Percentiles rank a stretch among this genome's conserved stretches.
phyloP scores from a whole-genome alignment of 2,113 vertebrate genomes.

The Clarias batrachus region DNA sequence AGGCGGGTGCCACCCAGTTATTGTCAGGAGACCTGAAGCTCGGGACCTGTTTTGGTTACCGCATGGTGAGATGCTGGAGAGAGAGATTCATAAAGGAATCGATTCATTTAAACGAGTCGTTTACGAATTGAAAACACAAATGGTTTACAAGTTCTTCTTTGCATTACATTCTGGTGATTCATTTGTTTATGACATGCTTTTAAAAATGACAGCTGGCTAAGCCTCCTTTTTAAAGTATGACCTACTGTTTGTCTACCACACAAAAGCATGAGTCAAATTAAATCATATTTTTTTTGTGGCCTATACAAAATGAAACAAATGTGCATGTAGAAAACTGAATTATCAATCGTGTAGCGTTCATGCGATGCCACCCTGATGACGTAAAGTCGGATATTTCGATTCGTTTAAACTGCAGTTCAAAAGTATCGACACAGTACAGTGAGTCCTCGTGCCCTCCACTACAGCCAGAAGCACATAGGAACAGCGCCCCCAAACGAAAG shows the following conservation, averaged over 20 bases:
- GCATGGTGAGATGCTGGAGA: constrained; percentile 16
- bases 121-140: background rate
- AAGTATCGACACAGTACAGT: constrained; percentile 19
- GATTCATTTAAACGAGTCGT: constrained; percentile 12
- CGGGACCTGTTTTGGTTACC: constrained; percentile 51
- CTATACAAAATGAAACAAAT: background rate
- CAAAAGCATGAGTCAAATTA: background rate
- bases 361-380: background rate
- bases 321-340: background rate
- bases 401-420: background rate
- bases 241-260: background rate
- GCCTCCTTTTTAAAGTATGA: background rate
- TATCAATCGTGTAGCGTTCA: background rate
- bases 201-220: background rate
- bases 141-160: background rate
- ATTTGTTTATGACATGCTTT: background rate
- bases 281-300: background rate
- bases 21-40: constrained; percentile 47
- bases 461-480: background rate
- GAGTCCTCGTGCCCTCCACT: background rate
- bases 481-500: constrained; percentile 40
- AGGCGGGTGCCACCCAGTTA: constrained; percentile 48
- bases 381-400: background rate
- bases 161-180: background rate
- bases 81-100: background rate